These are phyloP conservation scores for Antennarius striatus DNA, from an alignment of 2,113 vertebrate species.

Conservation along the genomic window DNA sequence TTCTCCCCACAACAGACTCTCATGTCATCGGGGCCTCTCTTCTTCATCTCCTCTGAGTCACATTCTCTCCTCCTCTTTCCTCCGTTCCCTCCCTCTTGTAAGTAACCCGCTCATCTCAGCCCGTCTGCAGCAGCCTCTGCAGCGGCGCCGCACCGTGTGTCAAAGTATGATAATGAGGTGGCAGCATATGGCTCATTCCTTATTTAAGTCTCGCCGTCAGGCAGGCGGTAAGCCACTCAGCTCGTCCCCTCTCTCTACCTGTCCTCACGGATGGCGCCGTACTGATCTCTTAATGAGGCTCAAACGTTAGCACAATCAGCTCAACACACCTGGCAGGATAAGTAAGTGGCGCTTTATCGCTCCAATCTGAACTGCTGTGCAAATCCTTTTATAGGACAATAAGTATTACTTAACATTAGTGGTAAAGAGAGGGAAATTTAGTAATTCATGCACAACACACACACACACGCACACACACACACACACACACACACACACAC, in stretches of 20 bases:
- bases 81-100: conserved; percentile 17
- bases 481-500: not conserved
- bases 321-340: conserved; percentile 60
- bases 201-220: conserved; percentile 67
- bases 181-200: conserved; percentile 72
- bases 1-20: conserved; percentile 9
- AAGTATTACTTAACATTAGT: conserved; percentile 5
- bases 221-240: conserved; percentile 56
- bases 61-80: conserved; percentile 2
- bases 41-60: conserved; percentile 7
- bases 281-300: conserved; percentile 71
- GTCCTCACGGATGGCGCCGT: conserved; percentile 39
- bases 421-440: not conserved
- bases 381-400: conserved; percentile 42
- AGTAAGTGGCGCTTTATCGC: conserved; percentile 50
- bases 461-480: too few species aligned
- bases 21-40: conserved; percentile 1
- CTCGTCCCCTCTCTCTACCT: conserved; percentile 49
- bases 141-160: conserved; percentile 28
- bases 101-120: conserved; percentile 41
- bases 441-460: conserved; percentile 35
- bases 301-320: conserved; percentile 56
- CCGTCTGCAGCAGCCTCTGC: conserved; percentile 40
- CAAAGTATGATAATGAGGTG: conserved; percentile 60
- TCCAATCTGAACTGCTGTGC: conserved; percentile 37